These are phyloP conservation scores for Paratrypauchen microcephalus DNA, from an alignment of 2,797 vertebrate genomes.

Conservation along the genomic window DNA sequence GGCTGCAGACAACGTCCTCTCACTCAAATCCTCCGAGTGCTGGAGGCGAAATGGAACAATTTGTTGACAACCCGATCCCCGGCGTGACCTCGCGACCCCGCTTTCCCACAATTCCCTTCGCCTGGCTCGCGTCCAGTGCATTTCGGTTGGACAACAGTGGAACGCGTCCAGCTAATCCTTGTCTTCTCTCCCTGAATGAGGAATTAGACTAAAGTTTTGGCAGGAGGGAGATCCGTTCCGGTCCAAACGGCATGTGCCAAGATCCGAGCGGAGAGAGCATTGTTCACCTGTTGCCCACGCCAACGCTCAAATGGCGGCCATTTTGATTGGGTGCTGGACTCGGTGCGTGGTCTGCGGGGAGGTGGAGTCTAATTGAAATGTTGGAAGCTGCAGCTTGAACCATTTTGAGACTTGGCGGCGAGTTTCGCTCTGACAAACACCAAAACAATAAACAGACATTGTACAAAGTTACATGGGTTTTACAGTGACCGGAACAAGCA, in stretches of 20 bases:
- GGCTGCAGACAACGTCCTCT: not conserved
- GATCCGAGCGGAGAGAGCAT: slow-evolving; percentile 54
- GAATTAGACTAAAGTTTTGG: slow-evolving; percentile 74
- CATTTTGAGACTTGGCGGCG: slow-evolving; percentile 28
- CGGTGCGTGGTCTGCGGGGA: slow-evolving; percentile 32
- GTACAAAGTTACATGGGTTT: not conserved
- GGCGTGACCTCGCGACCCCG: not conserved
- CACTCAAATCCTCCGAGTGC: not conserved
- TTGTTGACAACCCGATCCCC: slow-evolving; percentile 1
- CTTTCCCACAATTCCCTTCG: not conserved
- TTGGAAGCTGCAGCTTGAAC: slow-evolving; percentile 41
- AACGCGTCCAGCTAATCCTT: slow-evolving; percentile 61
- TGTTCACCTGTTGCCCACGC: slow-evolving; percentile 70
- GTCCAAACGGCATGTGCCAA: slow-evolving; percentile 59
- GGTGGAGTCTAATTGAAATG: slow-evolving; percentile 57
- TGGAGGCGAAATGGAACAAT: not conserved
- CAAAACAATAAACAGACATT: slow-evolving; percentile 4
- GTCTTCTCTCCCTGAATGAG: slow-evolving; percentile 67
- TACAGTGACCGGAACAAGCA: not conserved
- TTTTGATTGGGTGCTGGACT: slow-evolving; percentile 57
- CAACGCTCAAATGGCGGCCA: slow-evolving; percentile 33
- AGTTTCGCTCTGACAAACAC: slow-evolving; percentile 23
- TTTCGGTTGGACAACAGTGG: slow-evolving; percentile 36
- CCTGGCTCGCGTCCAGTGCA: slow-evolving; percentile 3
- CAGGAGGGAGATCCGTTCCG: slow-evolving; percentile 54